Conservation (phyloP, 2,797 vertebrate species). For the Perodicticus potto region DNA sequence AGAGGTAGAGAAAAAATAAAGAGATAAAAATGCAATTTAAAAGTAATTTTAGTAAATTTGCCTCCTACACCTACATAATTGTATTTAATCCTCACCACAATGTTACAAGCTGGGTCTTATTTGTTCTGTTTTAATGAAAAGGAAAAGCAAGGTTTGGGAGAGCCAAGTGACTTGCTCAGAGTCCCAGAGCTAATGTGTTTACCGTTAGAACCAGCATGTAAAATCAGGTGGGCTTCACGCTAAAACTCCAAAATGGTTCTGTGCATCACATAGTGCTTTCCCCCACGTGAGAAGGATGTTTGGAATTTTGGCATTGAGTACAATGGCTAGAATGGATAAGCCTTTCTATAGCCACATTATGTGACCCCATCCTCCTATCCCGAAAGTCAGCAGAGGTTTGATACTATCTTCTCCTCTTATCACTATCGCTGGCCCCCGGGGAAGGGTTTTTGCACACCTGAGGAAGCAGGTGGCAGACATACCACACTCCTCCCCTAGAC, state of each 20-base stretch:
- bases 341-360: background rate
- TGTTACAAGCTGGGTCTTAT: background rate
- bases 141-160: background rate
- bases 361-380: background rate
- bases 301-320: background rate
- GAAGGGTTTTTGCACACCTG: background rate
- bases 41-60: slow-evolving; percentile 40
- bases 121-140: background rate
- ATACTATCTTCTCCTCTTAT: background rate
- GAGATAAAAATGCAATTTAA: background rate
- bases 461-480: slow-evolving; percentile 3
- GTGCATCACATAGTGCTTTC: background rate
- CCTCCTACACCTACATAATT: background rate
- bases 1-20: background rate
- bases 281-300: background rate
- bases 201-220: background rate
- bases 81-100: background rate
- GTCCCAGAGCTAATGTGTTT: background rate
- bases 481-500: background rate
- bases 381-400: background rate
- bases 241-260: background rate
- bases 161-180: background rate
- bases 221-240: background rate
- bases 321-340: slow-evolving; percentile 16
- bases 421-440: background rate